Evolutionary conservation across 2,113 vertebrate species (phyloP), one percentile per base, ranked within the genome.

Genomic region (Heterochromis multidens): DNA sequence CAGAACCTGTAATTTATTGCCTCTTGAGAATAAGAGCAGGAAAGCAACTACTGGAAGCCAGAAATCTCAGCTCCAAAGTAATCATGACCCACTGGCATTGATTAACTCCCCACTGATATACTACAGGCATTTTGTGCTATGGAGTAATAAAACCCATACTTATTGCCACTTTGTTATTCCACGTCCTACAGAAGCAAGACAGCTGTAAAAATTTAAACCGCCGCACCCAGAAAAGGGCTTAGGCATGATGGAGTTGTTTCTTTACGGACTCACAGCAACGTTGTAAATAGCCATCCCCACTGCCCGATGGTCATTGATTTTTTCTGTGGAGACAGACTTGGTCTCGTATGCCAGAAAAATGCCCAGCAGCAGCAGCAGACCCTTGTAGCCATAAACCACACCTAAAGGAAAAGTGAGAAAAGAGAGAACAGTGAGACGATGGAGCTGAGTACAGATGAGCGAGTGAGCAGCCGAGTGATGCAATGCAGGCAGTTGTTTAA

Each of bases 311-410:
- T 98, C 97, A 1, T 98, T 98, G 94, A 98, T 98, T 94, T 98
- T 99, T 88, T 98, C 97, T 0, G 97, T 98, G 89, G 97, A 98
- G 33, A 99, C 97, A 1, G 98, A 98, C 93, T 99, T 99, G 83
- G 98, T 99, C 93, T 99, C 98, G 1, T 99, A 99, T 1, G 98
- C 98, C 93, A 99, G 94, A 85, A 99, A 99, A 87, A 99, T 99
- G 5, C 98, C 98, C 80, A 98, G 92, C 17, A 99, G 95, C 86
- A 99, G 95, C 86, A 99, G 90, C 57, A 99, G 93, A 29, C 98
- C 98, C 92, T 99, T 99, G 91, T 97, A 99, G 85, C 97, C 98
- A 3, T 99, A 99, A 86, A 99, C 98, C 81, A 99, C 97, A 19
- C 98, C 98, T 99, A 86, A 9, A 62, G 54, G 16, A 80, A 35